Evolutionary conservation across 1,140 invertebrate genomes (phyloP), one percentile per base, ranked within the genome.

Genomic region (Procambarus virginalis): DNA sequence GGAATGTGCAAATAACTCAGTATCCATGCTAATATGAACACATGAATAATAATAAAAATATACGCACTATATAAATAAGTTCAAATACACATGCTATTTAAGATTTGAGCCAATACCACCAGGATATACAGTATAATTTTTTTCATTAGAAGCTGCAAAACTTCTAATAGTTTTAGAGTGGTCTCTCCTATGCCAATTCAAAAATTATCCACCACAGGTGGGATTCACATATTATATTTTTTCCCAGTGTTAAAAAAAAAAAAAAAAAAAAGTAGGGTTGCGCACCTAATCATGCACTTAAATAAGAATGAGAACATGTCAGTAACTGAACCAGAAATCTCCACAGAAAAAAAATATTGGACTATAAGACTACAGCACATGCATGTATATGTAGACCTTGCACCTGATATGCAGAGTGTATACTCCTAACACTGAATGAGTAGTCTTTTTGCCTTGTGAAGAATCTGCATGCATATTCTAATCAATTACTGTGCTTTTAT

Each of bases 101-200:
- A 14, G 60, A 6, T 80, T 80, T 80, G 78, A 80, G 78, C 78
- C n/a, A n/a, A 55, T 80, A 80, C 78, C 78, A 80, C 78, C 78
- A 80, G 49, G 49, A 80, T 12, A n/a, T 80, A 80, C n/a, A 6
- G 22, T 34, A 45, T 5, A 22, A 34, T 6, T 5, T 8, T n/a
- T 8, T n/a, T 22, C 68, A 73, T 73, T 3, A 1, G 34, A 6
- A 73, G 68, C n/a, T 20, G 51, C 12, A 55, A 9, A 12, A 9
- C 51, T 0, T 55, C 3, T 3, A 55, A 8, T 55, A 8, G 2
- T 73, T 34, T 34, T 73, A 73, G 5, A 73, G n/a, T 8, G 0
- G n/a, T 3, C n/a, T 73, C 22, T 73, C 68, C 68, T 34, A 3
- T 73, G 34, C 34, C 34, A 34, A 34, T 34, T 34, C 34, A 34